A percentile compares a stretch with the other conserved stretches of the same genome.
Conservation (phyloP, 2,797 vertebrate species). For the Clarias fuscus region DNA sequence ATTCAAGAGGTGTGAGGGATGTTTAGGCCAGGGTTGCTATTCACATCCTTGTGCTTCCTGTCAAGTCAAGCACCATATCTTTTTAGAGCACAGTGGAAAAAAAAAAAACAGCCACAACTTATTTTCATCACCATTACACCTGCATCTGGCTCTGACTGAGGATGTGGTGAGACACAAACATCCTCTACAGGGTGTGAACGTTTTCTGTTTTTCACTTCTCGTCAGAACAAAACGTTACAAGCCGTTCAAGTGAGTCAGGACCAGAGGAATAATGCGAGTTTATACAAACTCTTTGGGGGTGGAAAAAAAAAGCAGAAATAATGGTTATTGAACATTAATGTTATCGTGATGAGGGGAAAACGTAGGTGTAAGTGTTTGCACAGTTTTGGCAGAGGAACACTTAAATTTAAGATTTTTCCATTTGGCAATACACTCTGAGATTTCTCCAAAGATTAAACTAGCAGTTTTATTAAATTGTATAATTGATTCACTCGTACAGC, state of each 20-base stretch:
- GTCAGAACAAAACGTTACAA: background rate
- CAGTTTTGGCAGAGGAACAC: too few relatives aligned
- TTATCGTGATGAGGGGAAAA: background rate
- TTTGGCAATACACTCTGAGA: too few relatives aligned
- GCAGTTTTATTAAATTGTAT: too few relatives aligned
- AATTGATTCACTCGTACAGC: too few relatives aligned
- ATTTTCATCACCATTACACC: background rate
- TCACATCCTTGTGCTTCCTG: constrained; percentile 15
- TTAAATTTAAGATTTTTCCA: too few relatives aligned
- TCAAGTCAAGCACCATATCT: constrained; percentile 4
- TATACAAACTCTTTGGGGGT: too few relatives aligned
- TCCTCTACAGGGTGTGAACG: constrained; percentile 29
- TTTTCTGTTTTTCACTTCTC: constrained; percentile 6
- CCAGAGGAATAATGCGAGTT: background rate
- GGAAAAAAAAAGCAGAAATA: too few relatives aligned
- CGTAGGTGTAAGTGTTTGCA: too few relatives aligned
- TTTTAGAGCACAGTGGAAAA: constrained; percentile 18
- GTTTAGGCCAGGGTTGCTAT: background rate
- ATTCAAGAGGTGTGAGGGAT: background rate
- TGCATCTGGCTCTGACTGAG: constrained; percentile 11
- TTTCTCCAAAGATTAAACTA: too few relatives aligned
- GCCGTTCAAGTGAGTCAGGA: background rate
- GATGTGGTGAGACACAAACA: constrained; percentile 39
- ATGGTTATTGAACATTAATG: too few relatives aligned
- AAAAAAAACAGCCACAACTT: background rate